A percentile compares a stretch with the other conserved stretches of the same genome.
These are phyloP conservation scores for Neogobius melanostomus DNA, from an alignment of 2,113 vertebrate genomes.

Conservation along the genomic window DNA sequence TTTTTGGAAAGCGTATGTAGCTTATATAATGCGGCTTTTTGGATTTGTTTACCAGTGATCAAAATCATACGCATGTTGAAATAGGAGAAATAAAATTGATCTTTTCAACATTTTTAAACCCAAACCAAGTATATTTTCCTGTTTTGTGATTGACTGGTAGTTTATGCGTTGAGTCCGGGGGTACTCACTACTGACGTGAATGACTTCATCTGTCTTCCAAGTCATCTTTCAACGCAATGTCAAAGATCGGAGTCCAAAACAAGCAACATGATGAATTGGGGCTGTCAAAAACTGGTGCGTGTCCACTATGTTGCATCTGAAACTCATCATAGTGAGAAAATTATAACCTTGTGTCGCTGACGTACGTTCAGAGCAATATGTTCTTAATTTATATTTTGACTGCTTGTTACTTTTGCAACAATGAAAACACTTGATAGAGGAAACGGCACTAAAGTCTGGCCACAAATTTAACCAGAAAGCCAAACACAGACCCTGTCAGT, in stretches of 20 bases:
- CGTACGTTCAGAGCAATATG: not conserved
- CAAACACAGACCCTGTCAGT: not conserved
- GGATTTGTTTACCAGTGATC: not conserved
- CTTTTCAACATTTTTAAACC: constrained; percentile 4
- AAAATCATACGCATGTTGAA: not conserved
- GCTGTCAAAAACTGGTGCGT: not conserved
- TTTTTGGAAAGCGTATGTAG: too few species aligned
- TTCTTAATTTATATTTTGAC: not conserved
- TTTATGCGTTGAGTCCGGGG: not conserved
- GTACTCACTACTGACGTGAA: not conserved
- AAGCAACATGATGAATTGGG: not conserved
- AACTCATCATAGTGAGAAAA: not conserved
- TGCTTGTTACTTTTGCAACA: not conserved
- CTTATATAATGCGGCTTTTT: too few species aligned
- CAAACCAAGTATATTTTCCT: constrained; percentile 24
- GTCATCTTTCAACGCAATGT: not conserved
- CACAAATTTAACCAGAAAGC: not conserved
- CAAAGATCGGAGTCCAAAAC: not conserved
- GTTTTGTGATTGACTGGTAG: not conserved
- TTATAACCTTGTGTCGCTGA: not conserved
- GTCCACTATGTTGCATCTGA: not conserved
- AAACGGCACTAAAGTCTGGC: not conserved
- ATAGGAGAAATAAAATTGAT: too few species aligned
- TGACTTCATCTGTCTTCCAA: not conserved
- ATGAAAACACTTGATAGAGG: not conserved